Percentiles rank a stretch among this genome's conserved stretches.
phyloP scores from a whole-genome alignment of 2,113 vertebrate species.

The Gila orcuttii region DNA sequence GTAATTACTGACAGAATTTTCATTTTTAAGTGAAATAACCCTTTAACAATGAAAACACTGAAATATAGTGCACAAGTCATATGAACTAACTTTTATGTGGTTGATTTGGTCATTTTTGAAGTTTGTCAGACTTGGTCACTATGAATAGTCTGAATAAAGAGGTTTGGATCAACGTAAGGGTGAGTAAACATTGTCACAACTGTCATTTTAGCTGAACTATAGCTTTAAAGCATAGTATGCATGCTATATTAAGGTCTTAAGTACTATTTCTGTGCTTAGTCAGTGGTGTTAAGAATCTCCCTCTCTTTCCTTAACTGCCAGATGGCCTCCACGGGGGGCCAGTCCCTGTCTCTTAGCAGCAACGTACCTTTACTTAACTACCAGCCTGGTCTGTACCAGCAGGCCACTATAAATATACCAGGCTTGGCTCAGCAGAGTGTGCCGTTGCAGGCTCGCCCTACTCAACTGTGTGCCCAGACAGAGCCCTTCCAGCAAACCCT shows the following conservation, averaged over 20 bases:
- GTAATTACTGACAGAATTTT: too few species aligned
- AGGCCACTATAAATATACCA: conserved; percentile 92
- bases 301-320: conserved; percentile 53
- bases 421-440: conserved; percentile 91
- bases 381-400: conserved; percentile 93
- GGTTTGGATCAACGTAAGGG: neutral
- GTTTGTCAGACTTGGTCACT: neutral
- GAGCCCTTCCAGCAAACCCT: conserved; percentile 98
- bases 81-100: neutral
- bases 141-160: neutral
- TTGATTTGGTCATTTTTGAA: neutral
- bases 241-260: neutral
- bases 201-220: neutral
- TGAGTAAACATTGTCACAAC: neutral
- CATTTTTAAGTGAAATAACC: too few species aligned
- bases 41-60: too few species aligned
- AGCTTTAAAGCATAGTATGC: neutral
- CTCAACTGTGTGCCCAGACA: conserved; percentile 91
- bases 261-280: conserved; percentile 17
- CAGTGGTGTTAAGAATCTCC: neutral
- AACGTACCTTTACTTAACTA: conserved; percentile 94
- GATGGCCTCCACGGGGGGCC: conserved; percentile 86
- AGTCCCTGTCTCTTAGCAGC: conserved; percentile 90
- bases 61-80: too few species aligned
- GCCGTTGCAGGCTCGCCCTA: conserved; percentile 88